phyloP scores from a whole-genome alignment of 2,113 vertebrate species.

The Salvator merianae region DNA sequence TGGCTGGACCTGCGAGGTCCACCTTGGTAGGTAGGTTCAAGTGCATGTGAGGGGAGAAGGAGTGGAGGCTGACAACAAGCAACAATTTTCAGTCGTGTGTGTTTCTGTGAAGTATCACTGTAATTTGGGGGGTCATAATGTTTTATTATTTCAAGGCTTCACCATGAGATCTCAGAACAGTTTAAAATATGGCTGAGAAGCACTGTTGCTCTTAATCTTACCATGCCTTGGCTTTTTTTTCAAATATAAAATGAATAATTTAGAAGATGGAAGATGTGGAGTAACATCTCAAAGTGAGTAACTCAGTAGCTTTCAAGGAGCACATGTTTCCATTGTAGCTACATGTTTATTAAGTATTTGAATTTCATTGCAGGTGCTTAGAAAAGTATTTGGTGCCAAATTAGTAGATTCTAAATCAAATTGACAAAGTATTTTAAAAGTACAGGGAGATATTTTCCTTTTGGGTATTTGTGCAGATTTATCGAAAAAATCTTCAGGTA shows the following conservation, averaged over 20 bases:
- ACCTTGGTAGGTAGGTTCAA: too few relatives aligned
- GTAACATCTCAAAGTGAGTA: not conserved
- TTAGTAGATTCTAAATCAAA: not conserved
- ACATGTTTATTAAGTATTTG: not conserved
- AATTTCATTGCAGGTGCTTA: not conserved
- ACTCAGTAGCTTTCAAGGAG: not conserved
- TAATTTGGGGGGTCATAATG: too few relatives aligned
- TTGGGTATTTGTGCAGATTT: not conserved
- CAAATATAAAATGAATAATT: not conserved
- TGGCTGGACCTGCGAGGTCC: too few relatives aligned
- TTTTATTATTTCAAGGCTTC: too few relatives aligned
- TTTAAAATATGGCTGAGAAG: too few relatives aligned
- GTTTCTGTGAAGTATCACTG: too few relatives aligned
- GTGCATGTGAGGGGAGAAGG: too few relatives aligned
- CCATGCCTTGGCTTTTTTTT: too few relatives aligned
- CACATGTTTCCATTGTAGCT: not conserved
- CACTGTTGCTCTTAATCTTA: too few relatives aligned
- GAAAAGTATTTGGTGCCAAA: not conserved
- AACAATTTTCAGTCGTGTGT: too few relatives aligned
- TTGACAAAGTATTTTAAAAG: not conserved
- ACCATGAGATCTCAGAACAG: not conserved
- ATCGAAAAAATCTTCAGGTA: not conserved
- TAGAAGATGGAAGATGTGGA: not conserved
- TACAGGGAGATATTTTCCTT: not conserved
- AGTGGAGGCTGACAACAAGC: too few relatives aligned